phyloP scores from a whole-genome alignment of 92 coral and sea anemone species.

The Parazoanthus atlanticus region DNA sequence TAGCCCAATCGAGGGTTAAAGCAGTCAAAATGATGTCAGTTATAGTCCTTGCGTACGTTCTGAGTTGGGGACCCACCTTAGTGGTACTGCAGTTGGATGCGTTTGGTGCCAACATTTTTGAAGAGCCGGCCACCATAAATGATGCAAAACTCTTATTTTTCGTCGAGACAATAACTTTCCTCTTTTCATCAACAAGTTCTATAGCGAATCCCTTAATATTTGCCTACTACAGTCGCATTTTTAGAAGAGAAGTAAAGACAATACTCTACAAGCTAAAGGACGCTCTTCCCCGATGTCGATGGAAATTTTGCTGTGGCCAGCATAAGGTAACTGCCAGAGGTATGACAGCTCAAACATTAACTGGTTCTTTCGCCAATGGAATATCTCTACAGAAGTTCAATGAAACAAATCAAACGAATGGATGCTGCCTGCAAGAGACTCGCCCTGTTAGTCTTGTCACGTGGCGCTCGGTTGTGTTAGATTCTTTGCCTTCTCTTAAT shows the following conservation, averaged over 20 bases:
- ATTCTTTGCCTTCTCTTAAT: background rate
- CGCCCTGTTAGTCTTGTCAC: background rate
- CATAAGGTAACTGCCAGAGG: background rate
- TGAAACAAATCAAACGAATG: background rate
- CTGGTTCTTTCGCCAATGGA: background rate
- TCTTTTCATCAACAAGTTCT: background rate
- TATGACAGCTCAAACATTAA: background rate
- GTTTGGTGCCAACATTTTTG: background rate
- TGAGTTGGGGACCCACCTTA: conserved; percentile 21
- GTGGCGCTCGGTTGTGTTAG: background rate
- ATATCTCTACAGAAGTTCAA: too few species aligned
- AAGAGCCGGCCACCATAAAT: background rate
- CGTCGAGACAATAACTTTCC: background rate
- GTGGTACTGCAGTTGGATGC: conserved; percentile 3
- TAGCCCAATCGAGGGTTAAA: conserved; percentile 4
- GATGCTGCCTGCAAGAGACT: background rate
- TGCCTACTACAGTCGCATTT: conserved; percentile 10
- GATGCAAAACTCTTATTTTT: background rate
- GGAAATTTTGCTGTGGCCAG: background rate
- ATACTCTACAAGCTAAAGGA: background rate
- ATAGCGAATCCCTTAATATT: conserved; percentile 11
- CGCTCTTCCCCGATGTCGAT: background rate
- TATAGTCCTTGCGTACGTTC: background rate
- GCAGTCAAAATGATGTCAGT: conserved; percentile 25
- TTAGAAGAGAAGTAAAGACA: conserved; percentile 5